phyloP scores from a whole-genome alignment of 2,797 vertebrate species.

The Setipinna tenuifilis region DNA sequence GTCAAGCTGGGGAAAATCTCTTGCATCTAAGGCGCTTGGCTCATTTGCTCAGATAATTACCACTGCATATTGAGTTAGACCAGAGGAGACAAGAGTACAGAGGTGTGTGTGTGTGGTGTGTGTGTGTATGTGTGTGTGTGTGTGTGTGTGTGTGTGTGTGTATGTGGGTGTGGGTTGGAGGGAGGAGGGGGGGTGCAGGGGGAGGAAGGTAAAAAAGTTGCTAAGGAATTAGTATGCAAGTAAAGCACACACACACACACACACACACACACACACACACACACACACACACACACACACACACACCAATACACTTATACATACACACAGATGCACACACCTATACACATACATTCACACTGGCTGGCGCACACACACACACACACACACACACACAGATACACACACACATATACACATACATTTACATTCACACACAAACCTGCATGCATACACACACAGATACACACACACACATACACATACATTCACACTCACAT shows the following conservation, averaged over 20 bases:
- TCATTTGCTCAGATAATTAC: constrained; percentile 25
- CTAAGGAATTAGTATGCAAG: neutral
- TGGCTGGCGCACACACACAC: neutral
- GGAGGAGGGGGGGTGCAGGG: neutral
- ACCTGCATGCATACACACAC: no score
- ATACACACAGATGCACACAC: neutral
- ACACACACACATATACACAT: no score
- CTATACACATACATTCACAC: neutral
- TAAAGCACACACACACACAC: neutral
- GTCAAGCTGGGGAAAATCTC: constrained; percentile 15
- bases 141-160: neutral
- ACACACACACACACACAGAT: neutral
- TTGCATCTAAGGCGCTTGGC: constrained; percentile 10
- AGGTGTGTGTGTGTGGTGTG: neutral
- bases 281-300: neutral
- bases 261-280: neutral
- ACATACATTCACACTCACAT: no score
- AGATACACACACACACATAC: no score
- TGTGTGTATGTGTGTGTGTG: neutral
- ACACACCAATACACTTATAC: neutral
- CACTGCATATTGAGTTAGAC: constrained; percentile 15
- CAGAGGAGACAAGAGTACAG: neutral
- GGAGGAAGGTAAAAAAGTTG: neutral
- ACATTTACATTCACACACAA: no score
- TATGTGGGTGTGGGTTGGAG: neutral